Evolutionary conservation across 1,140 invertebrate species (phyloP).

Genomic region (Drosophila varians): DNA sequence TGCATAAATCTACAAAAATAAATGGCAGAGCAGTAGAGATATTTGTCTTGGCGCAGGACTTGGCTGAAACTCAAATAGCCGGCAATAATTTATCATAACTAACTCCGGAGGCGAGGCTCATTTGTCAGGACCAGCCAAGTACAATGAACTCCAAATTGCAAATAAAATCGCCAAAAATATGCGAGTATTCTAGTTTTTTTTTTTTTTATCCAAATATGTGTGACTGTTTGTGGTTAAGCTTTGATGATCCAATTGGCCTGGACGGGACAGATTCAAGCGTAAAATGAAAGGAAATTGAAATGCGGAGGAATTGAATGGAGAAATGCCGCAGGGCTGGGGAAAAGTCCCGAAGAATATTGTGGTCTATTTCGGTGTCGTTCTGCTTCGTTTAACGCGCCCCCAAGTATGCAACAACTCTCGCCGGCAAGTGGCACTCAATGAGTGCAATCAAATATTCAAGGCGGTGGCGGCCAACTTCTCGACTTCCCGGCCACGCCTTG

Average conservation of each 20-base stretch:
- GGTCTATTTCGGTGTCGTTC: conserved; percentile 18
- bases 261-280: conserved; percentile 70
- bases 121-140: conserved; percentile 49
- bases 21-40: conserved; percentile 4
- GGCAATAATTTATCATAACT: conserved; percentile 57
- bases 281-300: conserved; percentile 81
- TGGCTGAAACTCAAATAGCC: conserved; percentile 49
- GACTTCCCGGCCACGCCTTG: conserved; percentile 50
- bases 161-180: conserved; percentile 19
- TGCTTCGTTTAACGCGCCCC: conserved; percentile 74
- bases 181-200: not conserved
- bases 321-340: conserved; percentile 10
- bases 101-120: conserved; percentile 58
- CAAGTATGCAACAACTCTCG: conserved; percentile 76
- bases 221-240: conserved; percentile 56
- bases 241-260: conserved; percentile 68
- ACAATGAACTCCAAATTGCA: conserved; percentile 52
- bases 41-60: conserved; percentile 44
- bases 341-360: conserved; percentile 4
- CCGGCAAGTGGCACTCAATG: conserved; percentile 55
- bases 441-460: conserved; percentile 74
- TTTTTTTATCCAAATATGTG: conserved; percentile 23
- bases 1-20: conserved; percentile 36
- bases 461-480: conserved; percentile 47
- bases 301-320: conserved; percentile 73